phyloP scores from a whole-genome alignment of 2,113 vertebrate genomes.

The Antennarius striatus region DNA sequence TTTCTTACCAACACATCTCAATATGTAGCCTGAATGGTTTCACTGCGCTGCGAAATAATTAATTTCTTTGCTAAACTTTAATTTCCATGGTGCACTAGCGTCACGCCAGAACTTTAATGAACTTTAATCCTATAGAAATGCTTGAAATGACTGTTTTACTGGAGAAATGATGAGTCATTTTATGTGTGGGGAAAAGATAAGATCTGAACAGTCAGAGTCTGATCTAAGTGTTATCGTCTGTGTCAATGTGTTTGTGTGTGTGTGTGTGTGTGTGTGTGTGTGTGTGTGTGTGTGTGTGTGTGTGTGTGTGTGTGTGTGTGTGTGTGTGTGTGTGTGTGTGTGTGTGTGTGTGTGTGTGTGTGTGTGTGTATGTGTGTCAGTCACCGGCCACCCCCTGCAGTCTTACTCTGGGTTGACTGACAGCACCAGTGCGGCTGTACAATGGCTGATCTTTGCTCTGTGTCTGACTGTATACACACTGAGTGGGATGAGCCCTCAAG shows the following conservation, averaged over 20 bases:
- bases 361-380: conserved; percentile 31
- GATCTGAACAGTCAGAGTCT: conserved; percentile 9
- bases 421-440: conserved; percentile 63
- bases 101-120: too few relatives aligned
- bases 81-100: too few relatives aligned
- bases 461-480: conserved; percentile 78
- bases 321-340: conserved; percentile 27
- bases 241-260: conserved; percentile 17
- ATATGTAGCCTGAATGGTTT: too few relatives aligned
- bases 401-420: conserved; percentile 68
- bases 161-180: too few relatives aligned
- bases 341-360: conserved; percentile 23
- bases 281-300: conserved; percentile 30
- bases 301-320: conserved; percentile 21
- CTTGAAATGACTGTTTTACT: too few relatives aligned
- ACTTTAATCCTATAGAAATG: too few relatives aligned
- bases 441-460: conserved; percentile 73
- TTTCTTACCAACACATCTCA: too few relatives aligned
- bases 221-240: conserved; percentile 12
- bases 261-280: conserved; percentile 21
- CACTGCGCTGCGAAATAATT: too few relatives aligned
- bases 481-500: conserved; percentile 72
- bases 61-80: too few relatives aligned
- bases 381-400: conserved; percentile 51
- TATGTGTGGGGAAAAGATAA: background rate